Base-by-base conservation (phyloP, 2,888 invertebrate species). In the Pachliopta kotzebuea region DNA sequence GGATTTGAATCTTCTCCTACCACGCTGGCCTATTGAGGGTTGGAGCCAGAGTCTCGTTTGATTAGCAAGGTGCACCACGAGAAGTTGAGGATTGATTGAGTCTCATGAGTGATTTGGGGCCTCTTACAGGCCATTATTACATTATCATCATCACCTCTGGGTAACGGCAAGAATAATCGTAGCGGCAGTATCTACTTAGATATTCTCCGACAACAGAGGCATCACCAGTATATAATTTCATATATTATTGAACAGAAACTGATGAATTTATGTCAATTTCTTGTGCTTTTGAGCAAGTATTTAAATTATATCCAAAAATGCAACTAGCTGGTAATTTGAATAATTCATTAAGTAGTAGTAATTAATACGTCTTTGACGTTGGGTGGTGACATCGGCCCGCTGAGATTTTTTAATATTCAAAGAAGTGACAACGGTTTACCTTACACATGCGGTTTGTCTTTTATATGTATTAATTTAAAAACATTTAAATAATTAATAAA, bases 291-390 rank as follows among this genome's bases (percentile, higher is more conserved):
- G 55, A 56, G n/a, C 20, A 53, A 61, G 60, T 64, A 69, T 65
- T 66, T 67, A 66, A 68, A 70, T 68, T 23, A 50, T 58, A 54
- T 64, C 56, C 61, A 62, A 63, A 52, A 69, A 67, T 69, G 66
- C 59, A 66, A 23, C 59, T 56, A 37, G 60, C 59, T 59, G 62
- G 17, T 20, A 42, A 50, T 62, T 63, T 67, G 58, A 60, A 69
- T 68, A 63, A 68, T 68, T 68, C 67, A 67, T 60, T 66, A 54
- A 29, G n/a, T n/a, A n/a, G n/a, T n/a, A 63, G 53, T 55, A 55
- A 59, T 59, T 63, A 63, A 54, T 59, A 54, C 26, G 29, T 58
- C 29, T 63, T 42, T 54, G 14, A 6, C 31, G 24, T 45, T 23
- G 45, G 54, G 21, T 29, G n/a, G 23, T 29, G 49, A 59, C 59